A percentile compares a stretch with the other conserved stretches of the same genome.
Conservation (phyloP, 2,888 invertebrate species). For the Kuschelorhynchus macadamiae region DNA sequence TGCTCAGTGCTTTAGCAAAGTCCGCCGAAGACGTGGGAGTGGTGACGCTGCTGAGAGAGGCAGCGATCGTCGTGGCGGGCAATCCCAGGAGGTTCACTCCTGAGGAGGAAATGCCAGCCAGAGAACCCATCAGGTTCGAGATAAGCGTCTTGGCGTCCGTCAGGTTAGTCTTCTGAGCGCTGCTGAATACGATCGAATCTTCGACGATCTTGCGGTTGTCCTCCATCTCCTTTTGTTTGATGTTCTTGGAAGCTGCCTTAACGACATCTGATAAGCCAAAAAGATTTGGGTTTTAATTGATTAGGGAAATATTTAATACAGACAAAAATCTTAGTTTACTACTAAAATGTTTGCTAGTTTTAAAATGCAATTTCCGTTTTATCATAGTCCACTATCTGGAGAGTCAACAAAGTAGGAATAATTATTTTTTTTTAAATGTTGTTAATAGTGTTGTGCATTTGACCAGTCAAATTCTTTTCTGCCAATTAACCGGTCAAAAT, state of each 20-base stretch:
- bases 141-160: conserved; percentile 75
- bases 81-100: conserved; percentile 51
- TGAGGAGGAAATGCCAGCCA: conserved; percentile 51
- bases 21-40: conserved; percentile 55
- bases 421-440: no score
- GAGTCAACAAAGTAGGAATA: no score
- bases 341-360: no score
- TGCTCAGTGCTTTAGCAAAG: conserved; percentile 55
- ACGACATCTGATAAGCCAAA: conserved; percentile 83
- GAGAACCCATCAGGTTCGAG: conserved; percentile 74
- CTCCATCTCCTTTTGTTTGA: conserved; percentile 76
- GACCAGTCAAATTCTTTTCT: no score
- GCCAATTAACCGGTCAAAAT: no score
- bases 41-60: conserved; percentile 30
- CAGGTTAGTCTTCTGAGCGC: conserved; percentile 64
- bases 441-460: no score
- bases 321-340: no score
- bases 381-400: no score
- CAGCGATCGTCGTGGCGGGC: conserved; percentile 31
- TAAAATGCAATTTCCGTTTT: no score
- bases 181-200: conserved; percentile 56
- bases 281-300: no score
- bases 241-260: conserved; percentile 81
- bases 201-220: conserved; percentile 61
- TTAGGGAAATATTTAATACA: no score